These are phyloP conservation scores for Labrus mixtus DNA, from an alignment of 2,113 vertebrate species.

Conservation along the genomic window DNA sequence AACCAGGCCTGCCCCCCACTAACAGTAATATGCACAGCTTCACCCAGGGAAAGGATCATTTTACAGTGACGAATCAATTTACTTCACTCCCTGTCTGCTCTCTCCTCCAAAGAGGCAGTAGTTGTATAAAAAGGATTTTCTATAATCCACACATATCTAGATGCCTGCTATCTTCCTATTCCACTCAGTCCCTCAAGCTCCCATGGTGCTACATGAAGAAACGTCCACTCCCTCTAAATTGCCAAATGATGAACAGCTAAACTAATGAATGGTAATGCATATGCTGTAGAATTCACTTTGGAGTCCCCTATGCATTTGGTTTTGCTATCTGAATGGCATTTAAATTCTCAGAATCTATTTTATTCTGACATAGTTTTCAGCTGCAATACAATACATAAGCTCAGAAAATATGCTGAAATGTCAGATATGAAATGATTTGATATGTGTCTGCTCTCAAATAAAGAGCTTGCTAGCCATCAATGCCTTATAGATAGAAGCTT, in stretches of 20 bases:
- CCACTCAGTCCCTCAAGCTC: constrained; percentile 20
- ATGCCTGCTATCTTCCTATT: constrained; percentile 31
- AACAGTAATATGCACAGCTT: constrained; percentile 38
- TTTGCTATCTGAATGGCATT: not conserved
- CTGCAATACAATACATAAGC: not conserved
- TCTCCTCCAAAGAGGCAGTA: constrained; percentile 44
- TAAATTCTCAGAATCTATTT: not conserved
- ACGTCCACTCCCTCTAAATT: constrained; percentile 8
- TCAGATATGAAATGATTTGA: not conserved
- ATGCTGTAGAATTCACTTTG: not conserved
- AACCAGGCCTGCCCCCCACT: constrained; percentile 21
- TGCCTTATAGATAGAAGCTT: not conserved
- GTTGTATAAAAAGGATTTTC: constrained; percentile 61
- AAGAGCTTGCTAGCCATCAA: not conserved
- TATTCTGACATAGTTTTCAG: not conserved
- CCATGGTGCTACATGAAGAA: constrained; percentile 13
- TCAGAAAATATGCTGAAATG: not conserved
- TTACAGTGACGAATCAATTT: constrained; percentile 68
- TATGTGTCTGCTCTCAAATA: not conserved
- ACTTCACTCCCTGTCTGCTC: constrained; percentile 39
- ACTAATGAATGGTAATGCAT: constrained; percentile 26
- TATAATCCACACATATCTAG: constrained; percentile 56
- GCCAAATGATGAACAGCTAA: constrained; percentile 35
- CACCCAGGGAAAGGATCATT: constrained; percentile 42
- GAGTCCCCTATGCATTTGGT: not conserved